Conservation (phyloP, 2,888 invertebrate species). For the Folsomia candida region DNA sequence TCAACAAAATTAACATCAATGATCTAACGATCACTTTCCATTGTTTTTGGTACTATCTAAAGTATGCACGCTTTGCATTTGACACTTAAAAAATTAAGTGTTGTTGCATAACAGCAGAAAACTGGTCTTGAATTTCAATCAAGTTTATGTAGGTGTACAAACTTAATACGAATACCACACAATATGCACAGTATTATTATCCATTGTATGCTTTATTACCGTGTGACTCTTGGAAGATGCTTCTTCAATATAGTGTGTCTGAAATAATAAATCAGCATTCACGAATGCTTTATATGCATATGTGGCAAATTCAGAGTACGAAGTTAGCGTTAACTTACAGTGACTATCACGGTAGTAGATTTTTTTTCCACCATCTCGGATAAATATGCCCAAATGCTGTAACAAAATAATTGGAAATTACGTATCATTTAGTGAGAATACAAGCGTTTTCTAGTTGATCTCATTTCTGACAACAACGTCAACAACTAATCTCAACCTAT, state of each 20-base stretch:
- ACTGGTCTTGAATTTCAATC: neutral
- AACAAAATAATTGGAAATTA: slow-evolving; percentile 42
- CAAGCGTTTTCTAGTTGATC: neutral
- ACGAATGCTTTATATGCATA: too few species aligned
- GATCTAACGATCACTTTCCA: too few species aligned
- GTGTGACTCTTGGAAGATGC: slow-evolving; percentile 17
- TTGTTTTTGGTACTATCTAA: too few species aligned
- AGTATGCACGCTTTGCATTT: too few species aligned
- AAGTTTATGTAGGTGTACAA: too few species aligned
- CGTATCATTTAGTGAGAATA: neutral
- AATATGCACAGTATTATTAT: neutral
- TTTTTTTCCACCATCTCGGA: slow-evolving; percentile 84
- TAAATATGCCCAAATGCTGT: slow-evolving; percentile 89
- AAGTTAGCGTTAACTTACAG: slow-evolving; percentile 66
- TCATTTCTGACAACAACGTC: neutral
- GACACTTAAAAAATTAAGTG: too few species aligned
- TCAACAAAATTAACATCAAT: too few species aligned
- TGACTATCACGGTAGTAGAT: slow-evolving; percentile 89
- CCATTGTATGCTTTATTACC: slow-evolving; percentile 8
- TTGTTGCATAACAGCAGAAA: too few species aligned
- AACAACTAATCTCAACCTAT: too few species aligned
- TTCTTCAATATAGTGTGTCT: slow-evolving; percentile 28
- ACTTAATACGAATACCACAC: too few species aligned
- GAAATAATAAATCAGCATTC: slow-evolving; percentile 6
- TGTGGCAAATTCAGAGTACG: slow-evolving; percentile 59